Evolutionary conservation across 2,888 invertebrate genomes (phyloP).

Genomic region (Acleris sparsana): DNA sequence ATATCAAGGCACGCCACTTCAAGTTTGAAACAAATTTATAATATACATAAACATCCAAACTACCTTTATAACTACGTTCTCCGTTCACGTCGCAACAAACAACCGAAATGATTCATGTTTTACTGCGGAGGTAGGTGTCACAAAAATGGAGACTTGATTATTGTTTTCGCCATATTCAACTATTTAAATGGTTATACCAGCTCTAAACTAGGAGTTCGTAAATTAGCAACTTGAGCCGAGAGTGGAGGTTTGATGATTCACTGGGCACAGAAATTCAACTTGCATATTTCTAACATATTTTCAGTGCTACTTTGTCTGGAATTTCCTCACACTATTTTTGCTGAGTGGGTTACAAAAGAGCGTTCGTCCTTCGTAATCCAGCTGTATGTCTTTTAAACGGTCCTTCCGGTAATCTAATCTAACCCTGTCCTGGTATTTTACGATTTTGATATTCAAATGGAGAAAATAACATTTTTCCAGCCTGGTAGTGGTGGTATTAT

Average conservation of each 20-base stretch:
- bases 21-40: conserved; percentile 54
- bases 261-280: background rate
- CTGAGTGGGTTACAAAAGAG: too few relatives aligned
- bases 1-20: conserved; percentile 74
- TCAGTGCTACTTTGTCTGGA: background rate
- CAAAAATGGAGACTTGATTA: conserved; percentile 74
- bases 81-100: conserved; percentile 52
- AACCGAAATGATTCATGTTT: conserved; percentile 63
- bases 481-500: background rate
- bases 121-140: conserved; percentile 64
- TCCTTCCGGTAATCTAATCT: too few relatives aligned
- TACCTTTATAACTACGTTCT: conserved; percentile 43
- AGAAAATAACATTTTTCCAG: too few relatives aligned
- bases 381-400: too few relatives aligned
- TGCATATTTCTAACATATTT: background rate
- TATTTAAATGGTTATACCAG: conserved; percentile 26
- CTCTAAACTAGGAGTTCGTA: conserved; percentile 22
- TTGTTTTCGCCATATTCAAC: conserved; percentile 45
- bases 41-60: conserved; percentile 39
- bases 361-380: too few relatives aligned
- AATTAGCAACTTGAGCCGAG: conserved; percentile 13
- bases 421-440: too few relatives aligned
- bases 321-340: too few relatives aligned
- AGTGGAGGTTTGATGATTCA: conserved; percentile 23
- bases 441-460: too few relatives aligned